These are phyloP conservation scores for Ypsolopha scabrella DNA, from an alignment of 2,888 invertebrate genomes.

Conservation along the genomic window DNA sequence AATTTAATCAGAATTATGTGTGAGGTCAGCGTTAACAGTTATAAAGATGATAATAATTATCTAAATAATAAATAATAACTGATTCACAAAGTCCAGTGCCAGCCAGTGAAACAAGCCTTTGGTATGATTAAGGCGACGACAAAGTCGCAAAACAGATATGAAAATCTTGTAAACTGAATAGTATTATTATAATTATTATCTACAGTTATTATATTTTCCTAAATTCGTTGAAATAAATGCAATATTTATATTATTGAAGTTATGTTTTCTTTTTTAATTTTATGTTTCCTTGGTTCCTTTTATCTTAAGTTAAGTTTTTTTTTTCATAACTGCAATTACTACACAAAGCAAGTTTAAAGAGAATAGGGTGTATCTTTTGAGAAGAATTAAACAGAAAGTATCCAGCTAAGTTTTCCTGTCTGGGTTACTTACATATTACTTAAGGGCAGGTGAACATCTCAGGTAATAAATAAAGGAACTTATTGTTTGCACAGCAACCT, in stretches of 20 bases:
- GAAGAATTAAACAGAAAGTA: slow-evolving; percentile 18
- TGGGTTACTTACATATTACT: slow-evolving; percentile 26
- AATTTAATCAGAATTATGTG: slow-evolving; percentile 33
- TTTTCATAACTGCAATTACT: slow-evolving; percentile 12
- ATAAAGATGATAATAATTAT: slow-evolving; percentile 55
- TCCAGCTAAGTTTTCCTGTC: slow-evolving; percentile 22
- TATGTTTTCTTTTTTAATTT: slow-evolving; percentile 47
- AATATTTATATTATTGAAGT: slow-evolving; percentile 71
- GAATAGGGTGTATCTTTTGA: slow-evolving; percentile 11
- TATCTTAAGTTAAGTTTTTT: slow-evolving; percentile 45
- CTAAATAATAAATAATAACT: slow-evolving; percentile 34
- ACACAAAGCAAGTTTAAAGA: not conserved
- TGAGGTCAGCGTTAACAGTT: slow-evolving; percentile 65
- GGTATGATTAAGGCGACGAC: slow-evolving; percentile 27
- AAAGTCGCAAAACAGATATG: slow-evolving; percentile 39
- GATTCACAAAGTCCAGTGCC: slow-evolving; percentile 54
- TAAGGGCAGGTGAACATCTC: slow-evolving; percentile 37
- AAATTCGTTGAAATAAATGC: slow-evolving; percentile 71
- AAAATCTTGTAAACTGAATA: slow-evolving; percentile 65
- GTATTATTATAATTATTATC: slow-evolving; percentile 69
- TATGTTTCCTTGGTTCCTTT: slow-evolving; percentile 57
- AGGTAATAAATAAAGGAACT: slow-evolving; percentile 22
- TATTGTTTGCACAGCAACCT: slow-evolving; percentile 20
- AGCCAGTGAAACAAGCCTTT: slow-evolving; percentile 54
- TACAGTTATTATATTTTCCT: slow-evolving; percentile 67